Evolutionary conservation across 2,888 invertebrate species (phyloP).

Genomic region (Aradus depressus): DNA sequence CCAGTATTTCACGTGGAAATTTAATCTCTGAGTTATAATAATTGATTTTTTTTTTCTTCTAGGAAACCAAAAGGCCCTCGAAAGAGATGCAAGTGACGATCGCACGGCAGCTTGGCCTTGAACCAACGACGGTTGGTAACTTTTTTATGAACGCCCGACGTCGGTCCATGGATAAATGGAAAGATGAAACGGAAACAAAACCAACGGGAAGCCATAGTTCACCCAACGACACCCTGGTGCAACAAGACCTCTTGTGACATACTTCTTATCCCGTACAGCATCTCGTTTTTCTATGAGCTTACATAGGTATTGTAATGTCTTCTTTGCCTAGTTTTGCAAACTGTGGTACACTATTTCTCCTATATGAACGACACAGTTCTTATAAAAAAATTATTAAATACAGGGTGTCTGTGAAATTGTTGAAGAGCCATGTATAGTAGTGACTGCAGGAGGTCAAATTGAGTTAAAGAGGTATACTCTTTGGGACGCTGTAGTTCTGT

Average conservation of each 20-base stretch:
- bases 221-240: slow-evolving; percentile 26
- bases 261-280: slow-evolving; percentile 31
- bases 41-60: slow-evolving; percentile 34
- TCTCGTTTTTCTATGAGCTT: slow-evolving; percentile 30
- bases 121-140: slow-evolving; percentile 96
- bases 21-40: background rate
- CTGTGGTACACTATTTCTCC: slow-evolving; percentile 24
- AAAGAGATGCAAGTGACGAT: slow-evolving; percentile 99
- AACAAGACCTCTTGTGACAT: slow-evolving; percentile 31
- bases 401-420: too few relatives aligned
- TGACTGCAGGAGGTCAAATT: too few relatives aligned
- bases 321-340: slow-evolving; percentile 23
- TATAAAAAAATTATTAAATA: too few relatives aligned
- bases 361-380: slow-evolving; percentile 27
- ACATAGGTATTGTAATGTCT: slow-evolving; percentile 23
- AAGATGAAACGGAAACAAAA: slow-evolving; percentile 73
- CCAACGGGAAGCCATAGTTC: slow-evolving; percentile 35
- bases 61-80: slow-evolving; percentile 98
- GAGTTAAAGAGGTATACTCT: too few relatives aligned
- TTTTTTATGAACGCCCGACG: slow-evolving; percentile 99
- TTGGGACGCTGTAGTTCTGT: too few relatives aligned
- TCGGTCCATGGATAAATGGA: slow-evolving; percentile 96
- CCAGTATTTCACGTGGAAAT: too few relatives aligned
- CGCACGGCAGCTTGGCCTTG: slow-evolving; percentile 89
- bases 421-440: slow-evolving; percentile 8